phyloP scores from a whole-genome alignment of 1,140 invertebrate genomes.

The Zaprionus ornatus region DNA sequence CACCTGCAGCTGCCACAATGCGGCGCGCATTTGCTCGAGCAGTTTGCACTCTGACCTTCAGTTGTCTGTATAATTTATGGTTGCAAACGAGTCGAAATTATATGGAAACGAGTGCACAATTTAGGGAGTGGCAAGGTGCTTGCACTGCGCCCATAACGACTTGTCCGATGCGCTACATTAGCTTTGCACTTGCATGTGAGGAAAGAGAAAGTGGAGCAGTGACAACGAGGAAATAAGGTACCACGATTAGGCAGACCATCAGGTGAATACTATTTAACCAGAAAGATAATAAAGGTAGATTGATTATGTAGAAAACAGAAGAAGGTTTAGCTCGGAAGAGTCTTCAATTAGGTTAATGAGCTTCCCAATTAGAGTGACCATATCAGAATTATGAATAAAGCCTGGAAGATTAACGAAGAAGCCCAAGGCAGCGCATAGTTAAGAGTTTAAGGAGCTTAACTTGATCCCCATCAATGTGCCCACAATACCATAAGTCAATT shows the following conservation, averaged over 20 bases:
- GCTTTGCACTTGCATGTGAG: neutral
- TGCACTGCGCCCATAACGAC: conserved; percentile 12
- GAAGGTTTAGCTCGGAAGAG: neutral
- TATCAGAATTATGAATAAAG: neutral
- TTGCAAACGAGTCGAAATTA: conserved; percentile 46
- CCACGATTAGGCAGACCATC: neutral
- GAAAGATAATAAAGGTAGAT: neutral
- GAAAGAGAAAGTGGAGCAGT: neutral
- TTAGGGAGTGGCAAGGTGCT: conserved; percentile 30
- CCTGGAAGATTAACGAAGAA: neutral
- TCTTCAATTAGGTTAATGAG: neutral
- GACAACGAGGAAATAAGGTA: neutral
- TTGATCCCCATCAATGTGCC: neutral
- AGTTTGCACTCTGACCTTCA: conserved; percentile 47
- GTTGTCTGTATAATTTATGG: conserved; percentile 41
- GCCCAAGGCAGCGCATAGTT: neutral
- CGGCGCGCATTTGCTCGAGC: conserved; percentile 24
- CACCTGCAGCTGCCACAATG: conserved; percentile 42
- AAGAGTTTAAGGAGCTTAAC: neutral
- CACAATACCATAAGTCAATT: neutral
- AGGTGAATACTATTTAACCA: neutral
- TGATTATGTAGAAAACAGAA: neutral
- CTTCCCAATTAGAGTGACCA: neutral
- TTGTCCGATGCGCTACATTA: conserved; percentile 16
- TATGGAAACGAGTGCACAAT: conserved; percentile 42